Evolutionary conservation across 2,888 invertebrate species (phyloP), one percentile per base, ranked within the genome.

Genomic region (Digitonthophagus gazella): DNA sequence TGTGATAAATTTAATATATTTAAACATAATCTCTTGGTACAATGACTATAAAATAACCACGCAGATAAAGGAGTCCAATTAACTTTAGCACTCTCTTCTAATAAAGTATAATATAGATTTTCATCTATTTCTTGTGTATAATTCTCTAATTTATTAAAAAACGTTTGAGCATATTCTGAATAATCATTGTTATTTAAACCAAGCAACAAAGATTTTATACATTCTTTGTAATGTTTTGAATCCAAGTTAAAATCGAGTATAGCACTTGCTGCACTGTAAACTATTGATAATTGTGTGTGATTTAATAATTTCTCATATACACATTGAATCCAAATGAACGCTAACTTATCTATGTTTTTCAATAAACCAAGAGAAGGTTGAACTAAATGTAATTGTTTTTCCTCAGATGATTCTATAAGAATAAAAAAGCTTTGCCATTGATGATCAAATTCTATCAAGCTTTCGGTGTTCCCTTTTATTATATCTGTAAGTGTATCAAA

Each of bases 381-480:
- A 61, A 61, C 61, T 61, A 61, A 19, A 19, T 61, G 61, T 16
- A 19, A 20, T 61, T 61, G 61, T 61, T 61, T 18, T n/a, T 61
- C 61, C 20, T 16, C 19, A 16, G 18, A 18, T 5, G 14, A n/a
- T n/a, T 18, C 16, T 6, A 61, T 19, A 1, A 61, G 11, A 6
- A n/a, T 19, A 18, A 18, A n/a, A 20, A 61, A 61, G 18, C 20
- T 11, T 16, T 16, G 5, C 61, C 61, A 61, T 19, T 61, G 61
- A 11, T 16, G n/a, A 1, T 5, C 18, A 18, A 61, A 61, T 18
- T 61, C 61, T 11, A 2, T 3, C n/a, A 61, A 61, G 8, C 18
- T 20, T 18, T 6, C 8, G 1, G 58, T 61, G 5, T 61, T 18
- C 11, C 61, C 61, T 2, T n/a, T 15, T 11, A 61, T 61, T n/a